Conservation (phyloP, 2,888 invertebrate genomes). For the Polydrusus cervinus region DNA sequence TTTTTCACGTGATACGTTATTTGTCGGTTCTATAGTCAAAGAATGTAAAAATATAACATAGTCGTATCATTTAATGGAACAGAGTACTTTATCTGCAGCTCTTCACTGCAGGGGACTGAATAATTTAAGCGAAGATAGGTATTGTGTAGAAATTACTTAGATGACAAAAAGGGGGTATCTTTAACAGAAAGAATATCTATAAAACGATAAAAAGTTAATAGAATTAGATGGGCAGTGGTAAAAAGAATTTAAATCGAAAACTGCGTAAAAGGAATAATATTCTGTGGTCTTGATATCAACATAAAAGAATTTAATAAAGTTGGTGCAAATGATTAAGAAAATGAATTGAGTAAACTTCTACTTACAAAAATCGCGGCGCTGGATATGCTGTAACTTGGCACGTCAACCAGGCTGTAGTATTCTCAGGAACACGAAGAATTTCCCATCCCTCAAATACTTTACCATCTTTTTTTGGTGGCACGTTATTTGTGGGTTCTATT, state of each 20-base stretch:
- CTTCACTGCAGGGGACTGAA: no score
- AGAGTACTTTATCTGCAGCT: not conserved
- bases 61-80: conserved; percentile 24
- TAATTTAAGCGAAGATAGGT: no score
- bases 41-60: not conserved
- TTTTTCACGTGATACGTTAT: conserved; percentile 78
- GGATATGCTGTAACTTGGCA: conserved; percentile 83
- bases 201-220: no score
- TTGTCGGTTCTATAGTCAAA: conserved; percentile 72
- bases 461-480: conserved; percentile 76
- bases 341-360: conserved; percentile 55
- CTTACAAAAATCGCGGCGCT: conserved; percentile 81
- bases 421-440: conserved; percentile 74
- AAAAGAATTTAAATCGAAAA: no score
- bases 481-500: conserved; percentile 77
- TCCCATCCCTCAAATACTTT: conserved; percentile 75
- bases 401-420: conserved; percentile 76
- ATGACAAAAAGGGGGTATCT: no score
- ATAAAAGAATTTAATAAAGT: no score
- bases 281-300: no score
- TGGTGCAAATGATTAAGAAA: no score
- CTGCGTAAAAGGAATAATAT: no score
- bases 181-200: no score
- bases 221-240: no score
- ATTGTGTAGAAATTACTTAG: no score